Percentiles rank a stretch among this genome's conserved stretches.
Evolutionary conservation across 2,797 vertebrate species (phyloP).

Genomic region (Limosa lapponica): DNA sequence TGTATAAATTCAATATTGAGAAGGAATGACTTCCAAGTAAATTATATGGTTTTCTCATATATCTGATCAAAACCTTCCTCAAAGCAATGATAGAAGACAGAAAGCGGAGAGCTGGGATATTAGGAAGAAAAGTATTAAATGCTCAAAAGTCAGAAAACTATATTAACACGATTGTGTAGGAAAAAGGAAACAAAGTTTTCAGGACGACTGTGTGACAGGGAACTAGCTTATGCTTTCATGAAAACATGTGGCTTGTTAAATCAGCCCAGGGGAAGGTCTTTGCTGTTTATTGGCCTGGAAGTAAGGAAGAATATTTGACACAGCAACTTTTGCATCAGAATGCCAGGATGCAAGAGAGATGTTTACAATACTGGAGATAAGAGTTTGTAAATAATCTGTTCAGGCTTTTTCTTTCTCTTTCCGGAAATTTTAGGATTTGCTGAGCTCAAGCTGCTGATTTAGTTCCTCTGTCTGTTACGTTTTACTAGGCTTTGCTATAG

Average conservation of each 20-base stretch:
- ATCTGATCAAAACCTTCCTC: neutral
- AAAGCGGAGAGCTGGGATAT: neutral
- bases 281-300: slow-evolving; percentile 46
- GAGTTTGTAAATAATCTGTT: slow-evolving; percentile 20
- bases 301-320: slow-evolving; percentile 55
- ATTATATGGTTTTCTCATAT: neutral
- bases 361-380: neutral
- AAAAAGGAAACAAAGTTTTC: neutral
- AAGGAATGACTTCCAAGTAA: neutral
- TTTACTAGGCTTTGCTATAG: neutral
- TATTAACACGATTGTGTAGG: neutral
- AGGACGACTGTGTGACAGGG: neutral
- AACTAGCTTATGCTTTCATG: neutral
- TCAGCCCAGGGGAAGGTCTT: slow-evolving; percentile 51
- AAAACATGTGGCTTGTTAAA: slow-evolving; percentile 21
- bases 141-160: neutral
- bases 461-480: neutral
- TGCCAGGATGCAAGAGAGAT: slow-evolving; percentile 33
- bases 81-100: neutral
- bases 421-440: neutral
- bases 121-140: neutral
- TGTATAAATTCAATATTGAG: neutral
- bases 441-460: neutral
- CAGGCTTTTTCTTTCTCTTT: neutral
- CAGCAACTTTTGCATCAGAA: slow-evolving; percentile 65